Base-by-base conservation (phyloP, 2,888 invertebrate species). In the Scaptodrosophila latifasciaeformis region DNA sequence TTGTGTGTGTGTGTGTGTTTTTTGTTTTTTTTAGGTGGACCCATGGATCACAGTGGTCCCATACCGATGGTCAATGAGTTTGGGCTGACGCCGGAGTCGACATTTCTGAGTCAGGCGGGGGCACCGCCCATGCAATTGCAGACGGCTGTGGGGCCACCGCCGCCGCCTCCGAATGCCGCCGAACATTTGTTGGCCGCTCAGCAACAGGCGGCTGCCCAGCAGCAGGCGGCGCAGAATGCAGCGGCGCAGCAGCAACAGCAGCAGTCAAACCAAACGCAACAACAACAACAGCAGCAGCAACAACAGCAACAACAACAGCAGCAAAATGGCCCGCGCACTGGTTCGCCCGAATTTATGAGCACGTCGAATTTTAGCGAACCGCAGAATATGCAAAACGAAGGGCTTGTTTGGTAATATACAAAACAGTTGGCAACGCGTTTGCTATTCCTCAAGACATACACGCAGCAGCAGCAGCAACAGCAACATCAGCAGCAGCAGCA, bases 1-100 rank as follows among this genome's bases (percentile, higher is more conserved):
- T 12, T 34, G 10, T 34, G 13, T 24, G 13, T 44, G 13, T 37
- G 12, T 35, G 12, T 4, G 30, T 49, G 55, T 52, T 54, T 19
- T 17, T 15, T n/a, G 35, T 61, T 60, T 61, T 65, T 74, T 83
- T 43, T 85, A 92, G 92, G 91, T 82, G 91, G 91, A 60, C 91
- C 91, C 63, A 91, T 91, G 90, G 92, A 91, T 86, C 91, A 91
- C 84, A 88, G 89, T 62, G 90, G 90, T 59, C 90, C 90, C 65
- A 88, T 89, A 83, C 89, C 91, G 82, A 89, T 91, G 90, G 92
- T 91, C 85, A 92, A 92, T 86, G 94, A 94, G 86, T 93, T 93
- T 86, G 91, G 91, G 64, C 87, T 90, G 86, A 89, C 89, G 59
- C 90, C 90, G 65, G 93, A 93, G 86, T 91, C 88, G 79, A 88